Evolutionary conservation across 2,113 vertebrate genomes (phyloP), one percentile per base, ranked within the genome.

Genomic region (Noctilio leporinus): DNA sequence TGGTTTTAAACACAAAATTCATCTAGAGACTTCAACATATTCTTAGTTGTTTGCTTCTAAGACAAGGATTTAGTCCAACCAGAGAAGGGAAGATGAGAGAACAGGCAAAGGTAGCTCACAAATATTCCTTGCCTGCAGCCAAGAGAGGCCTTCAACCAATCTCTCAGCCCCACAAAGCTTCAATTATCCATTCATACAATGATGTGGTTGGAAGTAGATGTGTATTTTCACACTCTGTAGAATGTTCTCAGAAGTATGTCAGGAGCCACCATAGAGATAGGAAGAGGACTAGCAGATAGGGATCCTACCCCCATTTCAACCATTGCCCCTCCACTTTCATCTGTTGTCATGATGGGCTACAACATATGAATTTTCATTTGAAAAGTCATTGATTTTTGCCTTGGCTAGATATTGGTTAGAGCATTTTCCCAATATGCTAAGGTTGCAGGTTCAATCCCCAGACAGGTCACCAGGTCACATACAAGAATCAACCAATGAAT

Each of bases 91-190:
- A 62, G 84, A 92, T 6, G 83, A 80, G 24, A 55, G 30, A 57
- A 69, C 72, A 28, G 81, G 40, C 17, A 1, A 72, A 20, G 87
- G 35, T 67, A 3, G 80, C 0, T 86, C 45, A 80, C 0, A 1
- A 67, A 28, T n/a, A 10, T 80, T n/a, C 22, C 80, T 89, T 92
- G 70, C 47, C 83, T 0, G 0, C 65, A 35, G 69, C 69, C 53
- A 2, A 3, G 69, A 83, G 70, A 30, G 84, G 70, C 17, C 70
- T 95, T 97, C 35, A 92, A 86, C 40, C 93, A 92, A 75, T 72
- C 57, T 47, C 57, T 72, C 22, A 76, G 22, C 49, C 22, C 90
- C 17, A 67, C 51, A 57, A 43, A 92, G 64, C 93, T 95, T 81
- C 45, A 17, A 0, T 57, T 55, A 49, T 38, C 28, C 38, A 35